Base-by-base conservation (phyloP, 2,888 invertebrate species). In the Synanthedon andrenaeformis region DNA sequence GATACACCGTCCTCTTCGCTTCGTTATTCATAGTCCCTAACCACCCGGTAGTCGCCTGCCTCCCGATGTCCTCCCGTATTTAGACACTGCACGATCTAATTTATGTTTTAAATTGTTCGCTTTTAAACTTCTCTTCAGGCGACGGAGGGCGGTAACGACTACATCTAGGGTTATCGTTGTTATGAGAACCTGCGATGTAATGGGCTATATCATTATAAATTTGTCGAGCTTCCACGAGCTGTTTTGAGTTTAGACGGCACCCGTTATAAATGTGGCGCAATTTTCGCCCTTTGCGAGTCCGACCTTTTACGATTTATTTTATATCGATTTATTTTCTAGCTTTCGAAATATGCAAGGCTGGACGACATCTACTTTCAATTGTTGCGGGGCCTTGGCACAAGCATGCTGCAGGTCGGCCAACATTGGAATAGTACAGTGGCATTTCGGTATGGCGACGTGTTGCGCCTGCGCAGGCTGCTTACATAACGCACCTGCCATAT, bases 401-500 rank as follows among this genome's bases (percentile, higher is more conserved):
- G 71, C 67, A 69, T 59, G 35, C 41, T 41, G 12, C 51, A 35
- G 51, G 51, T 51, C 51, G 19, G 54, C 54, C 70, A 72, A 72
- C 74, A 71, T 74, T 72, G 76, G 78, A 76, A 74, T 75, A 77
- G 76, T 72, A 68, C 73, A 64, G 72, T 80, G 79, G 79, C 79
- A 83, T 83, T 83, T 80, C 35, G 73, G 76, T 76, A 68, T 70
- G 67, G 58, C 62, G 69, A 67, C 67, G 67, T 70, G 70, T 66
- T 50, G 54, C 45, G 69, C 67, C 64, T 67, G 78, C 78, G 64
- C 65, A 61, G 76, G 76, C 51, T 51, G 54, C 51, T 87, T 86
- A 85, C 85, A 84, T 85, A 86, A 86, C 83, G 73, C 85, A 86
- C 86, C 86, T 86, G 87, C 86, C 86, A 80, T 86, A 85, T 85